Conservation (phyloP, 1,140 invertebrate genomes). For the Limonius californicus region DNA sequence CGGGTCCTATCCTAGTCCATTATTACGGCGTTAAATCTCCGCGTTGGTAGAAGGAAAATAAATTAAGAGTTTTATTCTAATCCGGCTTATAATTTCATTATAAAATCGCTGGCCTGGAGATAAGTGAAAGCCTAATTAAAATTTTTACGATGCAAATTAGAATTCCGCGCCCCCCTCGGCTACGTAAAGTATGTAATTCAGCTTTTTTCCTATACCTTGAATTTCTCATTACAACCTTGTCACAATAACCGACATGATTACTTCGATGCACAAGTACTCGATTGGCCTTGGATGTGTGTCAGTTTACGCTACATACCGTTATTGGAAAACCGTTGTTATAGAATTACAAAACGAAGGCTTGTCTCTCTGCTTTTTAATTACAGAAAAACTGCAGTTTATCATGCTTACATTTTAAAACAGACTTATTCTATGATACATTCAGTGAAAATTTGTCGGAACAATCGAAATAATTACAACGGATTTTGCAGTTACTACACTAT, state of each 20-base stretch:
- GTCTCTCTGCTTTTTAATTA: no score
- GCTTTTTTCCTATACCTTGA: not conserved
- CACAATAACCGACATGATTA: not conserved
- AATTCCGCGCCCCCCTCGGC: not conserved
- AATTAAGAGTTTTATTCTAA: slow-evolving; percentile 5
- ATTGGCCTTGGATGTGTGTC: not conserved
- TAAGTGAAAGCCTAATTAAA: slow-evolving; percentile 2
- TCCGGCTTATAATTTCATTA: slow-evolving; percentile 1
- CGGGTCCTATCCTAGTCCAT: not conserved
- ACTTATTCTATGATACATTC: no score
- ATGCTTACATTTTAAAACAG: no score
- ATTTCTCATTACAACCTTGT: not conserved
- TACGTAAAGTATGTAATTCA: not conserved
- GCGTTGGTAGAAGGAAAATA: slow-evolving; percentile 1
- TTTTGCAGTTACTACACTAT: no score
- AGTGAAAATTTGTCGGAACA: no score
- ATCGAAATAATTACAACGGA: no score
- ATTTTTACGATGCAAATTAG: slow-evolving; percentile 7
- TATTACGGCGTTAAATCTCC: slow-evolving; percentile 2
- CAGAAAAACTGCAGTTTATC: no score
- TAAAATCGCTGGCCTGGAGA: not conserved
- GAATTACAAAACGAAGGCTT: not conserved
- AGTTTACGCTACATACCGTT: slow-evolving; percentile 1
- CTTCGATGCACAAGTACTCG: not conserved
- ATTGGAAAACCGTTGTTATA: not conserved